A percentile compares a stretch with the other conserved stretches of the same genome.
Conservation (phyloP, 2,888 invertebrate species). For the Suillia variegata region DNA sequence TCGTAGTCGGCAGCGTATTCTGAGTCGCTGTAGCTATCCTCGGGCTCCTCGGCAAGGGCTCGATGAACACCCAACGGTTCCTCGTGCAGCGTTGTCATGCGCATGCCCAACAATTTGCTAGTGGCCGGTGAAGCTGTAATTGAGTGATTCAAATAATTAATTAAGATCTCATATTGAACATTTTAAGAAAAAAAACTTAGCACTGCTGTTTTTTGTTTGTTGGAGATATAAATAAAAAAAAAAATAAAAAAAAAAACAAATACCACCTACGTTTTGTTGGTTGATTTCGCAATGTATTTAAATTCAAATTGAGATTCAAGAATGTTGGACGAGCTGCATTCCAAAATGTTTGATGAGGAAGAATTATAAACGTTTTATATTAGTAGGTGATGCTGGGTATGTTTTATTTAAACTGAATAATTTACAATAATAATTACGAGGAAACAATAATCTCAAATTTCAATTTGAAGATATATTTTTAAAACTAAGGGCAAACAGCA, state of each 20-base stretch:
- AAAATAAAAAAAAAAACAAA: too few species aligned
- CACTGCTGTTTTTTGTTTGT: slow-evolving; percentile 20
- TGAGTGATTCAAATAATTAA: not conserved
- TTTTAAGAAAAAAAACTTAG: not conserved
- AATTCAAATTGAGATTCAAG: slow-evolving; percentile 95
- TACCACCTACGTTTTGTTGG: slow-evolving; percentile 86
- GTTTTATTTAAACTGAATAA: not conserved
- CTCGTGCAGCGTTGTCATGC: slow-evolving; percentile 92
- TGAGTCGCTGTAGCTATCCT: slow-evolving; percentile 61
- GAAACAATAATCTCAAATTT: not conserved
- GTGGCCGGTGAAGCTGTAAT: slow-evolving; percentile 82
- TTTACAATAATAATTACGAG: too few species aligned
- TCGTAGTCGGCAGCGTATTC: slow-evolving; percentile 61
- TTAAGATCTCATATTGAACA: not conserved
- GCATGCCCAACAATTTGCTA: slow-evolving; percentile 76
- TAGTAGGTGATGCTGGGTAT: not conserved
- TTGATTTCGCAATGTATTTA: slow-evolving; percentile 88
- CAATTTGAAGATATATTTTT: too few species aligned
- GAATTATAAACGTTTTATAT: not conserved
- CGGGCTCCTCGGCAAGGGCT: slow-evolving; percentile 61
- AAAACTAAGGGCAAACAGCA: not conserved
- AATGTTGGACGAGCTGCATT: slow-evolving; percentile 97
- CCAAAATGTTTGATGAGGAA: too few species aligned
- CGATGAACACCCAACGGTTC: slow-evolving; percentile 69
- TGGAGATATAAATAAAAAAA: too few species aligned